Base-by-base conservation (phyloP, 2,113 vertebrate genomes). In the Poecile atricapillus region DNA sequence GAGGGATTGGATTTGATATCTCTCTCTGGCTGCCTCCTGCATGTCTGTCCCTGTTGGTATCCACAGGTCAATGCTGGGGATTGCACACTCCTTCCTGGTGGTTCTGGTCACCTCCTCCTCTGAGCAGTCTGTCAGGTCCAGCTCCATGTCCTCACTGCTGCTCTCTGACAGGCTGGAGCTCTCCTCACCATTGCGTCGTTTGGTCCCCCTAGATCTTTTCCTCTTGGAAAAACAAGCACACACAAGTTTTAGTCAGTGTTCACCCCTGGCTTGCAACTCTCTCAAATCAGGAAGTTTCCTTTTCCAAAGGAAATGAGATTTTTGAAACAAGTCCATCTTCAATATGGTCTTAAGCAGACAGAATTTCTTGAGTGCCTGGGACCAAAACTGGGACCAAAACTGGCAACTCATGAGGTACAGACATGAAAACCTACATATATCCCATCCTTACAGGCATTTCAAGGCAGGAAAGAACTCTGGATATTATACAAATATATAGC, bases 21-120 rank as follows among this genome's bases (percentile, higher is more conserved):
- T 80, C 2, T 41, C 53, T 16, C 24, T 79, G 23, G 18, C 5
- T 3, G 22, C 21, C 13, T 25, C 69, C 19, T 37, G 10, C 0
- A 1, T 4, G 12, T n/a, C 23, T 33, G 64, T 33, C 62, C 41
- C 46, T 41, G 95, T 91, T 2, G 99, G 99, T 16, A 98, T 63
- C 99, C 99, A 99, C 43, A 98, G 59, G 64, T 98, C 93, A 7
- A 99, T 92, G 52, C 95, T 94, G 0, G 98, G 98, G 30, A 98
- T 41, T 0, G 4, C 1, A 13, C 83, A 82, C 22, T 93, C 9
- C 64, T 22, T 79, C 8, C 16, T 31, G 0, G 3, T 15, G 0
- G 3, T 31, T 17, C 31, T 73, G n/a, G 11, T 15, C 21, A 5
- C 10, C 21, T 93, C 11, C 21, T 94, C 60, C n/a, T 95, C 89